A percentile compares a stretch with the other conserved stretches of the same genome.
phyloP scores from a whole-genome alignment of 37 sponge, comb jelly and placozoan species.

The Geodia barretti region DNA sequence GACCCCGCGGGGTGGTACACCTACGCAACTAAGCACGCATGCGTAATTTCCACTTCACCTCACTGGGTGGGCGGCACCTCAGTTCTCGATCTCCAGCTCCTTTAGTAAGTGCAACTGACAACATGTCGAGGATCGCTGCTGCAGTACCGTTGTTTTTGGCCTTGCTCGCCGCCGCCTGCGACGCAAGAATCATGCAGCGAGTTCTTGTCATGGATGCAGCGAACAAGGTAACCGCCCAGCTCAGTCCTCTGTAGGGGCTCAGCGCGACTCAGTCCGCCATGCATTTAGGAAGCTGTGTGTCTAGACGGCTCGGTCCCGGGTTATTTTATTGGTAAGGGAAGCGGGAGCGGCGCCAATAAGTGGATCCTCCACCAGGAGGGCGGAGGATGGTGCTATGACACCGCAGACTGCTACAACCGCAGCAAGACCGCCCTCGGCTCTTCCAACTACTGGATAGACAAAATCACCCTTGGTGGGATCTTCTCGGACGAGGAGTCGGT shows the following conservation, averaged over 20 bases:
- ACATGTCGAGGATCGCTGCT: no score
- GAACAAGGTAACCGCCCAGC: background rate
- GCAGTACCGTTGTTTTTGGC: no score
- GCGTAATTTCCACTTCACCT: no score
- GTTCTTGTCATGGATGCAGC: background rate
- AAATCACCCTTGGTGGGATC: slow-evolving; percentile 37
- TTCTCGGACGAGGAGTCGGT: slow-evolving; percentile 26
- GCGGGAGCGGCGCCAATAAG: slow-evolving; percentile 25
- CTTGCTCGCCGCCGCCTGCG: no score
- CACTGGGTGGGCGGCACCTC: no score
- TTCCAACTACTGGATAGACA: slow-evolving; percentile 54
- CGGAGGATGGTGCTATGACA: slow-evolving; percentile 79
- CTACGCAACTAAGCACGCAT: no score
- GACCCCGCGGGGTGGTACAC: no score
- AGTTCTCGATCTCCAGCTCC: no score
- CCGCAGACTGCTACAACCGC: slow-evolving; percentile 51
- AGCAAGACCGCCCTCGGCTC: slow-evolving; percentile 74
- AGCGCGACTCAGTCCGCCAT: background rate
- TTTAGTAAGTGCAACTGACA: no score
- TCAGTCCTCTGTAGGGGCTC: background rate
- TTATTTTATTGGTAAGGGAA: slow-evolving; percentile 47
- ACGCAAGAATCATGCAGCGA: no score
- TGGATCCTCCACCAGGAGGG: slow-evolving; percentile 81
- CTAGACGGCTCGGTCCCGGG: slow-evolving; percentile 83
- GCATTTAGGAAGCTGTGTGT: slow-evolving; percentile 75